phyloP scores from a whole-genome alignment of 2,797 vertebrate species.

The Lepilemur ruficaudatus region DNA sequence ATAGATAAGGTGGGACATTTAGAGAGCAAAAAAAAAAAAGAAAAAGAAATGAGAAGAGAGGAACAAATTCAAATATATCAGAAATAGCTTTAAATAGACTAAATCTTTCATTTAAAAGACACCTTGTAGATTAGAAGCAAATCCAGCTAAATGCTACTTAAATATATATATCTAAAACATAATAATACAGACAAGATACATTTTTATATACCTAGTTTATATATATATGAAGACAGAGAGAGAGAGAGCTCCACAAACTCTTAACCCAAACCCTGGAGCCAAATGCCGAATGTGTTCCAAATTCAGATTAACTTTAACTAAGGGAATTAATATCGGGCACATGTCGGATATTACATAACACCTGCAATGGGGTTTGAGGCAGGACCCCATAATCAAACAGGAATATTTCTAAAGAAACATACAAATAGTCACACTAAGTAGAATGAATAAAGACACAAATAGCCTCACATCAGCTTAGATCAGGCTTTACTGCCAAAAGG shows the following conservation, averaged over 20 bases:
- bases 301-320: constrained; percentile 27
- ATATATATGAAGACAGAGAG: not conserved
- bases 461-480: not conserved
- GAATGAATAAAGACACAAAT: constrained; percentile 24
- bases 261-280: not conserved
- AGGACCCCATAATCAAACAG: not conserved
- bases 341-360: not conserved
- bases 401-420: constrained; percentile 27
- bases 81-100: not conserved
- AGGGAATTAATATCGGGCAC: not conserved
- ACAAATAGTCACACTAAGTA: not conserved
- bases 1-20: not conserved
- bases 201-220: too few relatives aligned
- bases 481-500: constrained; percentile 6
- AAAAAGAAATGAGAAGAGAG: not conserved
- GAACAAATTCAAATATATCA: not conserved
- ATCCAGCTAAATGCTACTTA: not conserved
- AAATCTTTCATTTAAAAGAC: constrained; percentile 34
- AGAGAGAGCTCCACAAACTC: not conserved
- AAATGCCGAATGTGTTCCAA: not conserved
- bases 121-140: constrained; percentile 1
- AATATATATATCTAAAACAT: not conserved
- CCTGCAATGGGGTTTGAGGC: not conserved
- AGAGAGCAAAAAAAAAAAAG: not conserved
- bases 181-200: not conserved